A percentile compares a stretch with the other conserved stretches of the same genome.
These are phyloP conservation scores for Pyrocoelia pectoralis DNA, from an alignment of 2,888 invertebrate species.

Conservation along the genomic window DNA sequence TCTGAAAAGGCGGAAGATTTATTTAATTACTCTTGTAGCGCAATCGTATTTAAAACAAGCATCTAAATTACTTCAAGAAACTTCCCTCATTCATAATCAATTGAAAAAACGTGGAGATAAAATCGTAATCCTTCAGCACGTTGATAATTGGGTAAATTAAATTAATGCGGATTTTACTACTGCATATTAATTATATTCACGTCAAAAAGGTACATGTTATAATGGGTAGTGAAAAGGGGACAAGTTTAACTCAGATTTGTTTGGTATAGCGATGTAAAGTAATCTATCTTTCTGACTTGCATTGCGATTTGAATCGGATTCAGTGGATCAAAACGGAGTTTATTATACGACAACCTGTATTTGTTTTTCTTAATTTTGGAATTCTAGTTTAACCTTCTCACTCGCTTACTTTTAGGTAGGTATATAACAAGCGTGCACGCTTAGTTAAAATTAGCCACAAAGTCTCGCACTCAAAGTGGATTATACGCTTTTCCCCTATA, in stretches of 20 bases:
- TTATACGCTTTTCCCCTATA: conserved; percentile 19
- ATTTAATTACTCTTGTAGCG: no score
- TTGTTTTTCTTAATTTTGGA: conserved; percentile 23
- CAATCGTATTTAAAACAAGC: no score
- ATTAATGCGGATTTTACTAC: no score
- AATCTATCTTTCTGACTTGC: conserved; percentile 28
- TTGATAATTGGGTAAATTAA: no score
- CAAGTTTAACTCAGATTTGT: background rate
- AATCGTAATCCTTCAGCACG: no score
- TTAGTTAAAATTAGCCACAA: conserved; percentile 21
- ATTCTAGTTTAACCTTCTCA: conserved; percentile 18
- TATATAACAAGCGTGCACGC: conserved; percentile 3
- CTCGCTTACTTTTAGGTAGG: conserved; percentile 10
- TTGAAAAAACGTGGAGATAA: background rate
- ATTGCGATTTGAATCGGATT: conserved; percentile 20
- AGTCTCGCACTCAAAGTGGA: conserved; percentile 21
- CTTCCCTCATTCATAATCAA: conserved; percentile 17
- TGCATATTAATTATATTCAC: no score
- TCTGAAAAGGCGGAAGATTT: no score
- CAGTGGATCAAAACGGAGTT: conserved; percentile 14
- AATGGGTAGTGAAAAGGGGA: background rate
- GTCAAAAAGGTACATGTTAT: no score
- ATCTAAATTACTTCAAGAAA: conserved; percentile 8
- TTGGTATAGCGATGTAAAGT: conserved; percentile 16
- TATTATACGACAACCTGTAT: conserved; percentile 17